These are phyloP conservation scores for Centruroides sculpturatus DNA, from an alignment of 1,140 invertebrate species.

Conservation along the genomic window DNA sequence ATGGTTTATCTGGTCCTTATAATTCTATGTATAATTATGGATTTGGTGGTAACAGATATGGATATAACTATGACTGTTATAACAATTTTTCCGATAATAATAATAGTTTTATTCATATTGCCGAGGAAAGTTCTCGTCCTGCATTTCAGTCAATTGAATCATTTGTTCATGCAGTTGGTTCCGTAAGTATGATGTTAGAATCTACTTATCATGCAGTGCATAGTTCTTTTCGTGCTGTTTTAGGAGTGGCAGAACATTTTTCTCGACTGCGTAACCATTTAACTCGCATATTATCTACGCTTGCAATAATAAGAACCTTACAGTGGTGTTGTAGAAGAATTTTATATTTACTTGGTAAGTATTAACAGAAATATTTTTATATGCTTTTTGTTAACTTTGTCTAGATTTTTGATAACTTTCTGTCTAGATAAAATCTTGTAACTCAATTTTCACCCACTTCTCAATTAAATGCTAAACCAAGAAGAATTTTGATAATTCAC, in stretches of 20 bases:
- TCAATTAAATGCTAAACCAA: too few relatives aligned
- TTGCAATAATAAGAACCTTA: conserved; percentile 60
- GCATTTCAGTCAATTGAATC: conserved; percentile 91
- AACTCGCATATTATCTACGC: conserved; percentile 63
- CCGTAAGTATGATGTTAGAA: conserved; percentile 90
- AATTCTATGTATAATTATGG: too few relatives aligned
- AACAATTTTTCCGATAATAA: background rate
- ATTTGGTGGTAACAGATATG: too few relatives aligned
- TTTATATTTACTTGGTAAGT: conserved; percentile 46
- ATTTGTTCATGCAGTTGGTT: conserved; percentile 75
- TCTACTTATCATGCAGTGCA: conserved; percentile 89
- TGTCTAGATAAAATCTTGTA: background rate
- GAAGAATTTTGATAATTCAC: too few relatives aligned
- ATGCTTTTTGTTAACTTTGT: background rate
- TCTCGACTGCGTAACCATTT: conserved; percentile 64
- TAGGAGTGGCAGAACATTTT: conserved; percentile 91
- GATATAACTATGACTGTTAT: too few relatives aligned
- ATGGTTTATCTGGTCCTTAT: too few relatives aligned
- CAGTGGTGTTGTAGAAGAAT: conserved; percentile 65
- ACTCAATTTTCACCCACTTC: too few relatives aligned
- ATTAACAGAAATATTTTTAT: background rate
- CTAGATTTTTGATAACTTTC: background rate
- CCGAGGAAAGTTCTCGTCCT: conserved; percentile 75
- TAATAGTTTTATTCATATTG: conserved; percentile 53
- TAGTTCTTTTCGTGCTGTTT: conserved; percentile 83